A percentile compares a stretch with the other conserved stretches of the same genome.
phyloP scores from a whole-genome alignment of 53 echinoderm and acorn worm species.

The Arbacia lixula region DNA sequence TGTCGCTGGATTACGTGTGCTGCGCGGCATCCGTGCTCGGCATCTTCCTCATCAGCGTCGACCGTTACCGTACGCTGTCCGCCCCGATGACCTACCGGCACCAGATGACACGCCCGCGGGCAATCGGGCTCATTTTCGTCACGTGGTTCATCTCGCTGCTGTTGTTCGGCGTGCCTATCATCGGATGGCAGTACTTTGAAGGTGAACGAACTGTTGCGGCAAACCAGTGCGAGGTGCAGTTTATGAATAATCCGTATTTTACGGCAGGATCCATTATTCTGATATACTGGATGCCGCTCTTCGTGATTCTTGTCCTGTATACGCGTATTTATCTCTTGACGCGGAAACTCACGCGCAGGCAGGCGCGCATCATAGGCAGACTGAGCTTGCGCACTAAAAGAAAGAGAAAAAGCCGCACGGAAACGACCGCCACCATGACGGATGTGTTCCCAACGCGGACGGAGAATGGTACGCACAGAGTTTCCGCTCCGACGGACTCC shows the following conservation, averaged over 20 bases:
- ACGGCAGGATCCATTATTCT: conserved; percentile 89
- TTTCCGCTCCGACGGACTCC: conserved; percentile 71
- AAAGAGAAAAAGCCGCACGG: conserved; percentile 52
- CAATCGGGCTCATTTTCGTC: conserved; percentile 72
- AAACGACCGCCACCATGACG: conserved; percentile 22
- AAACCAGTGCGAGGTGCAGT: conserved; percentile 80
- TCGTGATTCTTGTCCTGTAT: conserved; percentile 86
- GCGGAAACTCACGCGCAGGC: conserved; percentile 73
- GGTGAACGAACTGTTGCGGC: conserved; percentile 75
- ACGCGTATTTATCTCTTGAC: conserved; percentile 87
- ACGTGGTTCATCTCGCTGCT: conserved; percentile 79
- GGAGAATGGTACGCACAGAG: conserved; percentile 52
- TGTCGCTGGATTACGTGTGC: conserved; percentile 88
- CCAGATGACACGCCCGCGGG: conserved; percentile 78
- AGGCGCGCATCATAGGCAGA: conserved; percentile 85
- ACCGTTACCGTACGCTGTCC: conserved; percentile 78
- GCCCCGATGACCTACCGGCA: conserved; percentile 90
- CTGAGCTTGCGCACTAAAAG: conserved; percentile 76
- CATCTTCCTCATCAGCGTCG: conserved; percentile 89
- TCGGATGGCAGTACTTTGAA: conserved; percentile 95
- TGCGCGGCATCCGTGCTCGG: conserved; percentile 93
- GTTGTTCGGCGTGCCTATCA: conserved; percentile 84
- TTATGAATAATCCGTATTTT: conserved; percentile 78
- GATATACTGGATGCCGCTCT: conserved; percentile 87
- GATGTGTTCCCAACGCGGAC: conserved; percentile 3